phyloP scores from a whole-genome alignment of 2,113 vertebrate species.

The Callaeas wilsoni region DNA sequence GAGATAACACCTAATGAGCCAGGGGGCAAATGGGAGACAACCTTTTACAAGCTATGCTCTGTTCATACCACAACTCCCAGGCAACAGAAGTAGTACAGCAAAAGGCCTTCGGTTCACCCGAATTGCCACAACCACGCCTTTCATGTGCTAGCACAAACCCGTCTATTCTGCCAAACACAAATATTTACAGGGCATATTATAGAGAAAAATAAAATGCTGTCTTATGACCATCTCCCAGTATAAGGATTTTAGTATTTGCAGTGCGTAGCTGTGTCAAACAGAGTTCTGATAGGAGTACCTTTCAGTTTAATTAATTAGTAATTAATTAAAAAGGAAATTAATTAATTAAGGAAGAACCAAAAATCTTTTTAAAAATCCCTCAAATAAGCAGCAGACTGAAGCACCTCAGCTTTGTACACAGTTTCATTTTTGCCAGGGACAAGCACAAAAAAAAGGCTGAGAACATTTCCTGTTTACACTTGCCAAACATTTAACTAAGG shows the following conservation, averaged over 20 bases:
- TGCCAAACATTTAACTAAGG: not conserved
- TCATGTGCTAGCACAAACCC: not conserved
- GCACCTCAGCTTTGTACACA: not conserved
- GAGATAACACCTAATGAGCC: not conserved
- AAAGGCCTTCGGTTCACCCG: not conserved
- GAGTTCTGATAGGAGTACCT: not conserved
- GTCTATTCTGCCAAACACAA: not conserved
- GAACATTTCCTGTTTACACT: not conserved
- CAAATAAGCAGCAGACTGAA: not conserved
- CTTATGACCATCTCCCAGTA: not conserved
- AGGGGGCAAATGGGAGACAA: not conserved
- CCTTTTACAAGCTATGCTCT: not conserved
- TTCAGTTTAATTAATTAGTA: not conserved
- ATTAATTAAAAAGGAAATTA: not conserved
- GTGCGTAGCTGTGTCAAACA: fast-evolving
- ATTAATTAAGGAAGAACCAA: not conserved
- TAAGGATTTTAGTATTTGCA: not conserved
- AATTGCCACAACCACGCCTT: not conserved
- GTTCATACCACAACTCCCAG: not conserved
- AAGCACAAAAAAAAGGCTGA: not conserved
- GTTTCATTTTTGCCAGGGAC: not conserved
- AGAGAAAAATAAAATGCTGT: not conserved
- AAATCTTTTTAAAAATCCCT: not conserved
- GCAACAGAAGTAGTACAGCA: not conserved
- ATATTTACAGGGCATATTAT: not conserved